A percentile compares a stretch with the other conserved stretches of the same genome.
Evolutionary conservation across 2,888 invertebrate species (phyloP).

Genomic region (Dusona sp.): DNA sequence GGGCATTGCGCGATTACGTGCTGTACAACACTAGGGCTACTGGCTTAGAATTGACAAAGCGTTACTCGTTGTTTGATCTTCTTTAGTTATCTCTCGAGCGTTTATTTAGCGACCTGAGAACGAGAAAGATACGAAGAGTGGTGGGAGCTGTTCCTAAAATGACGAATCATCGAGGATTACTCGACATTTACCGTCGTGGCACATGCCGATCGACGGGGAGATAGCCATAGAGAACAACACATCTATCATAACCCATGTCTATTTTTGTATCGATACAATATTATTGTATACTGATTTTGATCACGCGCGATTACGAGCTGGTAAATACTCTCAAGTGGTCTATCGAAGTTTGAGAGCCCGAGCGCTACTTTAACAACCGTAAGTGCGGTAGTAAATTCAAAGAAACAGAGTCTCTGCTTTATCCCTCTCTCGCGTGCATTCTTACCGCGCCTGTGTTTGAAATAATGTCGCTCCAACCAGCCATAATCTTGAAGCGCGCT

Average conservation of each 20-base stretch:
- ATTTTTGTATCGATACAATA: not conserved
- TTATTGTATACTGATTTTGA: not conserved
- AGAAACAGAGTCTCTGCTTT: not conserved
- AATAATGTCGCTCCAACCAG: not conserved
- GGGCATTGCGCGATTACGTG: constrained; percentile 70
- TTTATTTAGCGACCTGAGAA: not conserved
- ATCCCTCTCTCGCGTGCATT: not conserved
- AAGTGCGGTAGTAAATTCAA: constrained; percentile 1
- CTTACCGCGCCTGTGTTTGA: not conserved
- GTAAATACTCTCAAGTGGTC: too few species aligned
- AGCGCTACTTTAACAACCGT: constrained; percentile 50
- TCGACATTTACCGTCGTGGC: too few species aligned
- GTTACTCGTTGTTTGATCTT: not conserved
- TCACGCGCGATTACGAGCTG: not conserved
- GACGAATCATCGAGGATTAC: not conserved
- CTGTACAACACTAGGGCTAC: not conserved
- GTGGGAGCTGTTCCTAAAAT: not conserved
- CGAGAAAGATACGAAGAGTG: not conserved
- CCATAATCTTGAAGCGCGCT: not conserved
- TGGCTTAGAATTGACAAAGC: not conserved
- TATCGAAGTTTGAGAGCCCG: not conserved
- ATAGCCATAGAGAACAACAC: too few species aligned
- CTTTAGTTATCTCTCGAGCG: not conserved
- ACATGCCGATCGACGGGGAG: too few species aligned
- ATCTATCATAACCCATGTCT: not conserved